These are phyloP conservation scores for Linnaemya vulpina DNA, from an alignment of 2,888 invertebrate species.

Conservation along the genomic window DNA sequence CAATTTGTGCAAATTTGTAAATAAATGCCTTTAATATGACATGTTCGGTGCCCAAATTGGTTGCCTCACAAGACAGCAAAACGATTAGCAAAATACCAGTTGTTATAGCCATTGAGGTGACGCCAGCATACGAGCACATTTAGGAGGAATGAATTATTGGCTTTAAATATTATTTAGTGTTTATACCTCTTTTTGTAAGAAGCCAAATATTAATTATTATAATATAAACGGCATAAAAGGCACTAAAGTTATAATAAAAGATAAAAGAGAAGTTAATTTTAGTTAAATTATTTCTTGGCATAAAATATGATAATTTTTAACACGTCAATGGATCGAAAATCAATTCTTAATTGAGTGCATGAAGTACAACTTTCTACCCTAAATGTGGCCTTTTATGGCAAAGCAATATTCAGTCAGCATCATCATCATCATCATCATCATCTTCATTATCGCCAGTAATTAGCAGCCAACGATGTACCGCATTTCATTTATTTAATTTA, in stretches of 20 bases:
- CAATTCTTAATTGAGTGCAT: not conserved
- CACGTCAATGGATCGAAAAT: slow-evolving; percentile 5
- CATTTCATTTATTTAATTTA: not conserved
- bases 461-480: not conserved
- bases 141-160: no score
- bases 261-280: no score
- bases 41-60: no score
- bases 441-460: not conserved
- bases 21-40: no score
- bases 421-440: not conserved
- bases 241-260: not conserved
- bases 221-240: not conserved
- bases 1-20: no score
- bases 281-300: no score
- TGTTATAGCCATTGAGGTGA: no score
- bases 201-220: not conserved
- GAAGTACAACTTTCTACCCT: slow-evolving; percentile 16
- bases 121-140: no score
- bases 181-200: no score
- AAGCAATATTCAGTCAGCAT: slow-evolving; percentile 22
- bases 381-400: slow-evolving; percentile 40
- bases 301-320: not conserved
- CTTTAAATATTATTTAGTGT: no score
- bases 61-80: no score
- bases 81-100: no score